Base-by-base conservation (phyloP, 2,888 invertebrate genomes). In the Orthosia cruda region DNA sequence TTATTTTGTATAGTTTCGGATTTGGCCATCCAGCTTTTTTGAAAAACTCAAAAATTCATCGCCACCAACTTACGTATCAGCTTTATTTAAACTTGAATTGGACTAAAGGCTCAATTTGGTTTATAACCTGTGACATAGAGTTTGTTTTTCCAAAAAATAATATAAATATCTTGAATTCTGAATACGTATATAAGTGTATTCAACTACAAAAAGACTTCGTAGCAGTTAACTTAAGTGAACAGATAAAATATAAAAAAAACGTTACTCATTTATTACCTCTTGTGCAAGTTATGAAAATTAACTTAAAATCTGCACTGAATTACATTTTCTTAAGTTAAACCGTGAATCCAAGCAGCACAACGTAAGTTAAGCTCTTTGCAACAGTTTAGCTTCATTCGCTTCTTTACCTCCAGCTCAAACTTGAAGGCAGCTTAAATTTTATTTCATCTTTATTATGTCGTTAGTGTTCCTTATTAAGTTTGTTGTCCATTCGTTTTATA, bases 361-460 rank as follows among this genome's bases (percentile, higher is more conserved):
- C 26, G 62, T 52, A 15, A 45, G 49, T 40, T 81, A 77, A 78
- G 61, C 77, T 57, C 40, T 52, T 77, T 67, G 40, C 18, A 49
- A 55, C 68, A 81, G 62, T 65, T 62, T 40, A 77, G 68, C 23
- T 68, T 82, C 57, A 82, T 58, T 77, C 57, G 68, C 77, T 63
- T 16, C 55, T 78, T 62, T 61, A 81, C 40, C 40, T 76, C 4
- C 32, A 81, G 67, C 61, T 77, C 63, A 18, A 55, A 58, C 18
- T 63, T 63, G 47, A 82, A 68, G 45, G 26, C 23, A 76, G 55
- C 61, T 76, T 59, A 74, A 64, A 73, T 57, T 64, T 77, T 74
- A 75, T 50, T 74, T 45, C 23, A 7, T 47, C n/a, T 7, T 63
- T 74, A 18, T 80, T 63, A 52, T 16, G 47, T 32, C n/a, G 26